Percentiles rank a stretch among this genome's conserved stretches.
phyloP scores from a whole-genome alignment of 1,140 invertebrate genomes.

The Rhopalosiphum padi region DNA sequence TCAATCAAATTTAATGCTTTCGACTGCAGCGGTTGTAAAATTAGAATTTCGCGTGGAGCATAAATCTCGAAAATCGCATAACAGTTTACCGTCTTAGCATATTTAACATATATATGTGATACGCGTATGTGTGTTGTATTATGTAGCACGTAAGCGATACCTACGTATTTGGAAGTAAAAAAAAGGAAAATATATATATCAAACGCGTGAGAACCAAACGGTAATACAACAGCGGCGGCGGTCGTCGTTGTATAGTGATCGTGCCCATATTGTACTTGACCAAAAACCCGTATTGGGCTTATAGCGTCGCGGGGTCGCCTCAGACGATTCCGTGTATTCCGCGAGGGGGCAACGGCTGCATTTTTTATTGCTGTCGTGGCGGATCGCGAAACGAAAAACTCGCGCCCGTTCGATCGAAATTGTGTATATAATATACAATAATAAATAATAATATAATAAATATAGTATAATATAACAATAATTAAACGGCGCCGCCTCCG shows the following conservation, averaged over 20 bases:
- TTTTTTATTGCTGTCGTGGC: not conserved
- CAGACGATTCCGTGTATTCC: not conserved
- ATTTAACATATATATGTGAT: not conserved
- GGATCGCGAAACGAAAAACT: conserved; percentile 16
- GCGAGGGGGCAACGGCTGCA: conserved; percentile 13
- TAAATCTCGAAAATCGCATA: not conserved
- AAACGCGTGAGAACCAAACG: not conserved
- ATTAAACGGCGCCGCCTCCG: conserved; percentile 40
- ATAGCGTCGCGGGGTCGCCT: not conserved
- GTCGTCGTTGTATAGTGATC: not conserved
- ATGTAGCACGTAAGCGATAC: not conserved
- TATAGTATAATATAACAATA: conserved; percentile 11
- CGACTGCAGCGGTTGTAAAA: not conserved
- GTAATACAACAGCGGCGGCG: not conserved
- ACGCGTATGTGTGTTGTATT: not conserved
- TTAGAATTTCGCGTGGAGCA: not conserved
- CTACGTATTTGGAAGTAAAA: not conserved
- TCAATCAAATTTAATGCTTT: not conserved
- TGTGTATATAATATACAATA: not conserved
- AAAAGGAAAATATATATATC: not conserved
- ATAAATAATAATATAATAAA: not conserved
- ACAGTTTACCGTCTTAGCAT: conserved; percentile 1
- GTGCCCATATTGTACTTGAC: conserved; percentile 12
- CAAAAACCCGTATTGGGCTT: conserved; percentile 6
- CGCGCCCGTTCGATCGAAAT: not conserved